These are phyloP conservation scores for Apamea monoglypha DNA, from an alignment of 2,888 invertebrate species.

Conservation along the genomic window DNA sequence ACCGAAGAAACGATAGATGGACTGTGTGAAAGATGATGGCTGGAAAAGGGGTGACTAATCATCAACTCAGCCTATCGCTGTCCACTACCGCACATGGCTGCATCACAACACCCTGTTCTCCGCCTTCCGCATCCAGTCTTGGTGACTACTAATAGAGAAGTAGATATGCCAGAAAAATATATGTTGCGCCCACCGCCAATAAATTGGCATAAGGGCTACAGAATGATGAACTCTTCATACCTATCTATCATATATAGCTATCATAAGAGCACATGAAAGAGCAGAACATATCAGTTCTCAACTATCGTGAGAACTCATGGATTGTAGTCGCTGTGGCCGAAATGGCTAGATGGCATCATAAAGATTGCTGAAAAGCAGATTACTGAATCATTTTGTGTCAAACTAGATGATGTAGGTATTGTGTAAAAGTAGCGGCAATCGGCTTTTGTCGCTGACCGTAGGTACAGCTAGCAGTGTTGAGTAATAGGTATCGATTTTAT, in stretches of 20 bases:
- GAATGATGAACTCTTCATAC: neutral
- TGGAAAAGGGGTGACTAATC: neutral
- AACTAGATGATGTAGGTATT: too few relatives aligned
- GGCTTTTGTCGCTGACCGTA: neutral
- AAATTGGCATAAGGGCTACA: neutral
- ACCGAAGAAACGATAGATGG: neutral
- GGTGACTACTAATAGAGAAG: neutral
- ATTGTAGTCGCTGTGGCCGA: neutral
- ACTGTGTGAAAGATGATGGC: neutral
- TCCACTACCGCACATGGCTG: too few relatives aligned
- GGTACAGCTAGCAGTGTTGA: neutral
- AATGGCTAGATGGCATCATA: neutral
- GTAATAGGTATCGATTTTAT: neutral
- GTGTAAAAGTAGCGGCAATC: neutral
- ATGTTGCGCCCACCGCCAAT: neutral
- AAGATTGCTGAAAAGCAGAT: too few relatives aligned
- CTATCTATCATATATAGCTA: too few relatives aligned
- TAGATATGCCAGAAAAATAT: neutral
- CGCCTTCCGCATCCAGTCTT: too few relatives aligned
- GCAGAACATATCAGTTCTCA: neutral
- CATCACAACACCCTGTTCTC: too few relatives aligned
- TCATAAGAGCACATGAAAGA: neutral
- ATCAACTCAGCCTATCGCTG: too few relatives aligned
- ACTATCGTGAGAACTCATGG: neutral
- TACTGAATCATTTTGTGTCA: too few relatives aligned